Conservation (phyloP, 2,797 vertebrate species). For the Schizopygopsis malacanthus region DNA sequence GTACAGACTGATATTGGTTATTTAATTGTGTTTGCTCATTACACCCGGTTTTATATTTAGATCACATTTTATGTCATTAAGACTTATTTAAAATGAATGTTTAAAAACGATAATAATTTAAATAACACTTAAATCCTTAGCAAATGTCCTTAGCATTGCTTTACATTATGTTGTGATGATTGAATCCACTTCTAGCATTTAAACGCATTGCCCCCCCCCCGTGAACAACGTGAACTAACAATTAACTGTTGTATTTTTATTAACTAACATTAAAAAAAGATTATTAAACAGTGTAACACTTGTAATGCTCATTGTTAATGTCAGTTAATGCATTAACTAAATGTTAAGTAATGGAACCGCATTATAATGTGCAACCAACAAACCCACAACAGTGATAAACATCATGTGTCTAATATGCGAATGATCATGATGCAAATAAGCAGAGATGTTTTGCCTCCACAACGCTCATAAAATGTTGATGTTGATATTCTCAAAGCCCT, state of each 20-base stretch:
- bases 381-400: constrained; percentile 13
- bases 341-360: not conserved
- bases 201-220: not conserved
- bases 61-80: not conserved
- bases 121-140: not conserved
- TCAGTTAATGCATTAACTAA: not conserved
- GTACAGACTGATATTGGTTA: no score
- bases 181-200: not conserved
- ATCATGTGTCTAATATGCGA: not conserved
- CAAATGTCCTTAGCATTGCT: not conserved
- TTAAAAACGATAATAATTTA: not conserved
- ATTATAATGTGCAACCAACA: not conserved
- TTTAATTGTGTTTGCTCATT: not conserved
- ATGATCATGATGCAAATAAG: constrained; percentile 22
- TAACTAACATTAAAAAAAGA: not conserved
- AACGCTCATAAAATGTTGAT: constrained; percentile 28
- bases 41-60: not conserved
- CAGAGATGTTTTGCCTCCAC: not conserved
- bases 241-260: not conserved
- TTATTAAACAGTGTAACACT: not conserved
- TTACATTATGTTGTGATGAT: not conserved
- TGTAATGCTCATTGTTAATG: not conserved
- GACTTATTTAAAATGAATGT: not conserved
- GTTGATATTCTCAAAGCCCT: constrained; percentile 14
- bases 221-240: no score